Conservation (phyloP, 2,797 vertebrate genomes). For the Rallus crepitans region DNA sequence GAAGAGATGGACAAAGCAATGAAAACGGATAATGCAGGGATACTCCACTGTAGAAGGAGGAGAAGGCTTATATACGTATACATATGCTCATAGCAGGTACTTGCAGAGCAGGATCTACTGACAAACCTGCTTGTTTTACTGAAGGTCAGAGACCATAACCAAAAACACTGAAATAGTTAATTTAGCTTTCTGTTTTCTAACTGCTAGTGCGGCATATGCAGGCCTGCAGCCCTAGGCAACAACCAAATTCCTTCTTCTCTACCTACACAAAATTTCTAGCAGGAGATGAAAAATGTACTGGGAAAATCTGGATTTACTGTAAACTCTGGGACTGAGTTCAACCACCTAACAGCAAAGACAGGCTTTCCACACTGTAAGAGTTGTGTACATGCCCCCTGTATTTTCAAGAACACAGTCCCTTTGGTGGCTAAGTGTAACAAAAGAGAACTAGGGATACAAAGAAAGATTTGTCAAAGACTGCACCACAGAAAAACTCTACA, state of each 20-base stretch:
- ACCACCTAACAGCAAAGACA: background rate
- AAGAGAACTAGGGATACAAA: background rate
- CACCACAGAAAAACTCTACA: background rate
- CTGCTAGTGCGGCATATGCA: background rate
- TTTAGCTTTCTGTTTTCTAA: background rate
- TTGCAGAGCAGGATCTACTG: background rate
- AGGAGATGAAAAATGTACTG: background rate
- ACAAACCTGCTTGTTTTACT: background rate
- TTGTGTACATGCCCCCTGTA: background rate
- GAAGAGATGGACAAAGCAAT: background rate
- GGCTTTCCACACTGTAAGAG: background rate
- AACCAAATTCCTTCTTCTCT: background rate
- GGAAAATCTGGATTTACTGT: background rate
- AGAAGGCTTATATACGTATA: background rate
- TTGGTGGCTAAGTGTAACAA: background rate
- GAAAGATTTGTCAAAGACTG: conserved; percentile 3
- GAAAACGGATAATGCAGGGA: background rate
- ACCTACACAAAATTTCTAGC: background rate
- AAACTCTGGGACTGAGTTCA: background rate
- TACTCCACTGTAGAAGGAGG: background rate
- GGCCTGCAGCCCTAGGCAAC: background rate
- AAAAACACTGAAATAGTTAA: background rate
- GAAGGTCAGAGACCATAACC: background rate
- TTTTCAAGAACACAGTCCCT: background rate
- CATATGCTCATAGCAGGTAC: background rate